phyloP scores from a whole-genome alignment of 2,888 invertebrate species.

The Caenorhabditis sp. region DNA sequence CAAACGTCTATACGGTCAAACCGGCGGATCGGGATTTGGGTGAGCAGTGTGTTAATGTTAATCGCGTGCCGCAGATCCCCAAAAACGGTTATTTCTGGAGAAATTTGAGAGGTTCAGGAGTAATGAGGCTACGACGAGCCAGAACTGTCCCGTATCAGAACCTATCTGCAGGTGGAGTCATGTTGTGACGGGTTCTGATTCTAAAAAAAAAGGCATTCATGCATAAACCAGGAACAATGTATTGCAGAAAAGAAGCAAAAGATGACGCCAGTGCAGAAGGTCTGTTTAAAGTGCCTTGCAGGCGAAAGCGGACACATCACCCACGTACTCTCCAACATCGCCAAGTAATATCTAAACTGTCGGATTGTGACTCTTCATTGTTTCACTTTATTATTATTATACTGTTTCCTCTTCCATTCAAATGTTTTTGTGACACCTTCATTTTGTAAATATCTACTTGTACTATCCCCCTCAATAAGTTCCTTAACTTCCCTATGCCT shows the following conservation, averaged over 20 bases:
- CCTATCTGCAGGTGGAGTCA: too few species aligned
- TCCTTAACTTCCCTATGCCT: too few species aligned
- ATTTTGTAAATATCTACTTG: too few species aligned
- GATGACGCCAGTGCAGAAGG: constrained; percentile 59
- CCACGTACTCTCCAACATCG: constrained; percentile 61
- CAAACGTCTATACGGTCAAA: constrained; percentile 43
- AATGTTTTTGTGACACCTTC: too few species aligned
- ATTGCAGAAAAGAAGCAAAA: constrained; percentile 62
- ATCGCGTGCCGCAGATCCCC: not conserved
- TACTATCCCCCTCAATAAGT: too few species aligned
- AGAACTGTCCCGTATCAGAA: too few species aligned
- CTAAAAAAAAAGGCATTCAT: not conserved
- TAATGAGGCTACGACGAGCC: too few species aligned
- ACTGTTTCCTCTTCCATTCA: too few species aligned
- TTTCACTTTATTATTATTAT: too few species aligned
- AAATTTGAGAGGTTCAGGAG: too few species aligned
- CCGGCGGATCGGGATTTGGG: constrained; percentile 38
- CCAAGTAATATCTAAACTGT: constrained; percentile 39
- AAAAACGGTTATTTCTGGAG: too few species aligned
- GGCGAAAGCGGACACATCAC: constrained; percentile 71
- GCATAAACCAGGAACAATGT: not conserved
- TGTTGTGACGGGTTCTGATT: not conserved
- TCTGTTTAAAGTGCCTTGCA: constrained; percentile 68
- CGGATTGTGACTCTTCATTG: too few species aligned
- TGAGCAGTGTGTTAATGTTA: not conserved